A percentile compares a stretch with the other conserved stretches of the same genome.
Evolutionary conservation across 2,113 vertebrate genomes (phyloP).

Genomic region (Macrotis lagotis): DNA sequence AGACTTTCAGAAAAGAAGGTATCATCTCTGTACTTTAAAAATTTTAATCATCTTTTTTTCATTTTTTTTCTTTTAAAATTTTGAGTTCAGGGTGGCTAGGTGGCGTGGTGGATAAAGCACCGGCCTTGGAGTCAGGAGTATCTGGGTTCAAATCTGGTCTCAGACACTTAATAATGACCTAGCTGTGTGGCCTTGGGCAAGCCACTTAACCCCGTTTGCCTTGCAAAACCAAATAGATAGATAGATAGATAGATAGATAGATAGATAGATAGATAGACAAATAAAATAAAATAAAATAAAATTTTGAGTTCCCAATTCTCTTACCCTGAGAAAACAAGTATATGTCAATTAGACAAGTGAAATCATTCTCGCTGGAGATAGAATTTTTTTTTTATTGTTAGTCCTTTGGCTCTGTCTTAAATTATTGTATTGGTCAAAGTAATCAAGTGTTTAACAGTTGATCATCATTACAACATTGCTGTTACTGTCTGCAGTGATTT

Average conservation of each 20-base stretch:
- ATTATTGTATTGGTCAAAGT: neutral
- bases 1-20: neutral
- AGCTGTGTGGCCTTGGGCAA: too few relatives aligned
- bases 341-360: neutral
- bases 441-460: neutral
- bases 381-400: neutral
- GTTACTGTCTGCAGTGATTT: neutral
- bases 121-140: too few relatives aligned
- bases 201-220: too few relatives aligned
- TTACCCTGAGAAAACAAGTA: neutral
- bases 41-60: neutral
- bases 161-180: too few relatives aligned
- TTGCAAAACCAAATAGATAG: too few relatives aligned
- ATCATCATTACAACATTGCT: neutral
- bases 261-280: too few relatives aligned
- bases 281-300: too few relatives aligned
- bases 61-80: neutral
- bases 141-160: too few relatives aligned
- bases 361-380: neutral
- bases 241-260: too few relatives aligned
- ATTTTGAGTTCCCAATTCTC: neutral
- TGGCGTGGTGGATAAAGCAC: too few relatives aligned
- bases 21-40: neutral
- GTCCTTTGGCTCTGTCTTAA: neutral
- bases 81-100: too few relatives aligned